phyloP scores from a whole-genome alignment of 2,797 vertebrate species.

The Pagetopsis macropterus region DNA sequence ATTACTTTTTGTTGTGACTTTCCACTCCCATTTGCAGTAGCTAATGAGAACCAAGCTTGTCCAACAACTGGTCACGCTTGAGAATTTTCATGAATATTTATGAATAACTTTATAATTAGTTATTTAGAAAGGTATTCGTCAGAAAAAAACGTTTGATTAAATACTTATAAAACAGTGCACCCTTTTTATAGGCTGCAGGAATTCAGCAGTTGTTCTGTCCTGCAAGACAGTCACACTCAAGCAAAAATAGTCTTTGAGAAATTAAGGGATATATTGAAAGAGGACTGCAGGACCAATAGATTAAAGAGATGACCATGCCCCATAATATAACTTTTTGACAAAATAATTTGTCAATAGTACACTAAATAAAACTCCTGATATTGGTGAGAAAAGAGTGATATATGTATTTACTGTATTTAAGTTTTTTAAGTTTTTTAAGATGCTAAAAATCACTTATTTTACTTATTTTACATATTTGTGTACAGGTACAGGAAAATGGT shows the following conservation, averaged over 20 bases:
- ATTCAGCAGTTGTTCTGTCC: slow-evolving; percentile 1
- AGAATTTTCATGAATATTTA: slow-evolving; percentile 1
- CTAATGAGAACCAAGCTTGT: background rate
- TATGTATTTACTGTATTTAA: too few relatives aligned
- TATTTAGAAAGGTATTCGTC: slow-evolving; percentile 7
- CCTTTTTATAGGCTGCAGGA: background rate
- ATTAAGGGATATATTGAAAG: background rate
- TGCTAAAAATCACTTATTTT: too few relatives aligned
- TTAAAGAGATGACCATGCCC: background rate
- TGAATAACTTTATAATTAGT: background rate
- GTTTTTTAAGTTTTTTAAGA: too few relatives aligned
- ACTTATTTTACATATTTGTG: background rate
- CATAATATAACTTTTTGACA: background rate
- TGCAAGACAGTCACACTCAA: background rate
- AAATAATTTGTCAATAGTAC: background rate
- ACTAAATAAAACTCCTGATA: background rate
- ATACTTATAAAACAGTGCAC: background rate
- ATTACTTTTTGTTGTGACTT: background rate
- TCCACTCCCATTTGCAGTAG: background rate
- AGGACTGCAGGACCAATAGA: slow-evolving; percentile 5
- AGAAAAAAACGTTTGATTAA: background rate
- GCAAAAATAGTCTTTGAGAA: background rate
- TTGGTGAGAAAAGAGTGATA: too few relatives aligned
- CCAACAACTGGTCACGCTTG: background rate
- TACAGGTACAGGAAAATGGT: background rate